Conservation (phyloP, 1,140 invertebrate genomes). For the Micrasema longulum region DNA sequence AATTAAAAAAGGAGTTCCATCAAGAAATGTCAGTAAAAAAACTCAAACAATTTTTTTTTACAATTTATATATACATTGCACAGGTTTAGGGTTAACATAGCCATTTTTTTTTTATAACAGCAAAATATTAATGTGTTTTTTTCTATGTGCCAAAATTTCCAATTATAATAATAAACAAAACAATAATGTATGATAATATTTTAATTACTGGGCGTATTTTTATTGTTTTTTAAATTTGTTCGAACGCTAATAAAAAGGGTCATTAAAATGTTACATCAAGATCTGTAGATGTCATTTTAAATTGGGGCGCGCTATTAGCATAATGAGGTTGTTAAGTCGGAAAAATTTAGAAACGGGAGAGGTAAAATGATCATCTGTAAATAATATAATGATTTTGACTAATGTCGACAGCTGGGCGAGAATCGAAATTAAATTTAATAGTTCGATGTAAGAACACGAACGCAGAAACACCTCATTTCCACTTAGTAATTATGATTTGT, state of each 20-base stretch:
- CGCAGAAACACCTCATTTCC: not conserved
- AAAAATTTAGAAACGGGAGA: not conserved
- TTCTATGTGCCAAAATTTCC: too few species aligned
- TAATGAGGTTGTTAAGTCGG: conserved; percentile 25
- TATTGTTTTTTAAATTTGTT: too few species aligned
- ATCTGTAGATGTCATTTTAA: conserved; percentile 26
- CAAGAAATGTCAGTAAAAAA: too few species aligned
- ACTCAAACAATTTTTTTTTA: too few species aligned
- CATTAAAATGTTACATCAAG: conserved; percentile 25
- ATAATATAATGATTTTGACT: conserved; percentile 29
- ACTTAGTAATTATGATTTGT: conserved; percentile 15
- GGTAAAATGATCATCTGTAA: conserved; percentile 26
- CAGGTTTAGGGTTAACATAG: too few species aligned
- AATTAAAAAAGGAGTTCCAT: too few species aligned
- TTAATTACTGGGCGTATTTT: too few species aligned
- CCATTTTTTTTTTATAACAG: too few species aligned
- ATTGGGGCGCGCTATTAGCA: conserved; percentile 21
- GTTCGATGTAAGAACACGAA: conserved; percentile 7
- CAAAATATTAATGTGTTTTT: too few species aligned
- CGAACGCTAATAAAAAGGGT: conserved; percentile 2
- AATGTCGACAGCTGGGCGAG: conserved; percentile 5
- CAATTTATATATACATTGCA: too few species aligned
- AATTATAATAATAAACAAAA: too few species aligned
- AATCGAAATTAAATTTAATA: conserved; percentile 27
- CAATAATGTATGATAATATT: too few species aligned